Conservation (phyloP, 2,797 vertebrate species). For the Galago senegalensis region DNA sequence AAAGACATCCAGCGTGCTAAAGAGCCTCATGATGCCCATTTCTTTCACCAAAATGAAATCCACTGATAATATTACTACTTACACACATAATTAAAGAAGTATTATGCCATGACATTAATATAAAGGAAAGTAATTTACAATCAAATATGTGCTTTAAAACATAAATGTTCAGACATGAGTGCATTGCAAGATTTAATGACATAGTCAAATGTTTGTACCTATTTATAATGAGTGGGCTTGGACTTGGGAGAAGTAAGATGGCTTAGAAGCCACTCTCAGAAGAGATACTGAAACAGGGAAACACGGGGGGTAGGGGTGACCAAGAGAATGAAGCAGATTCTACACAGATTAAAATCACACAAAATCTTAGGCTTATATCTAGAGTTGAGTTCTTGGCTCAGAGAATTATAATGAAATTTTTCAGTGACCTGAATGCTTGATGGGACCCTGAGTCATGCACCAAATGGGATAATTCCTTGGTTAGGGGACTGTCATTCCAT, state of each 20-base stretch:
- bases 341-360: background rate
- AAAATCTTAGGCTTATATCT: background rate
- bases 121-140: background rate
- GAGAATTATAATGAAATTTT: background rate
- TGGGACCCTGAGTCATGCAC: background rate
- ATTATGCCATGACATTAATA: background rate
- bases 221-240: background rate
- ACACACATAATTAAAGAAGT: too few species aligned
- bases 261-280: background rate
- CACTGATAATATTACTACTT: background rate
- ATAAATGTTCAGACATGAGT: background rate
- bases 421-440: background rate
- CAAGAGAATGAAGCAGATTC: background rate
- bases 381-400: background rate
- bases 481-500: background rate
- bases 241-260: background rate
- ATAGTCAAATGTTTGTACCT: background rate
- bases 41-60: background rate
- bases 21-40: background rate
- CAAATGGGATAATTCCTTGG: background rate
- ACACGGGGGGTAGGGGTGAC: rapidly evolving
- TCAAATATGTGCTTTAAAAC: background rate
- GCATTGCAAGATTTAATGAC: too few species aligned
- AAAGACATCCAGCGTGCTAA: background rate
- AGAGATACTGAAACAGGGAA: background rate